A percentile compares a stretch with the other conserved stretches of the same genome.
Evolutionary conservation across 2,888 invertebrate species (phyloP).

Genomic region (Melanotus villosus): DNA sequence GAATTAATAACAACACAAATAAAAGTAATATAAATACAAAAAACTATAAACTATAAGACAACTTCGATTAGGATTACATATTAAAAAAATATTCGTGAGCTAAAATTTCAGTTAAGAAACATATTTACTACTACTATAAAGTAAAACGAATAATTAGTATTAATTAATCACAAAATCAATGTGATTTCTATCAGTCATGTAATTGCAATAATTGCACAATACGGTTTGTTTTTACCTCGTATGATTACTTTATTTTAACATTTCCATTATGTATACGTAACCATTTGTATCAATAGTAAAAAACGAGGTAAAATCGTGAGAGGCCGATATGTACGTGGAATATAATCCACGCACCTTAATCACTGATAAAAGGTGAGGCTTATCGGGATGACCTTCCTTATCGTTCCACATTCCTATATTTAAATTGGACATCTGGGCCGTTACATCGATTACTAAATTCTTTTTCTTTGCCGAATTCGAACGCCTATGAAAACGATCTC

Average conservation of each 20-base stretch:
- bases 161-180: constrained; percentile 28
- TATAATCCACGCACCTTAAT: constrained; percentile 64
- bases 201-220: constrained; percentile 21
- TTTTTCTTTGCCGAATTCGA: constrained; percentile 48
- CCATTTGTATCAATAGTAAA: constrained; percentile 75
- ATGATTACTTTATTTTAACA: constrained; percentile 50
- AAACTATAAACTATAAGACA: constrained; percentile 24
- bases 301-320: constrained; percentile 71
- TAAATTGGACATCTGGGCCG: constrained; percentile 27
- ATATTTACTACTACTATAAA: constrained; percentile 21
- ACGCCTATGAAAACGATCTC: constrained; percentile 45
- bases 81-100: constrained; percentile 19
- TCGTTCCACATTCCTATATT: constrained; percentile 50
- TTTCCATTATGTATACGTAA: constrained; percentile 74
- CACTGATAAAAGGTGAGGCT: constrained; percentile 63
- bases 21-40: constrained; percentile 11
- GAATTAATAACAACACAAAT: constrained; percentile 5
- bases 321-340: constrained; percentile 62
- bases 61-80: constrained; percentile 14
- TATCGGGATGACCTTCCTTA: constrained; percentile 55
- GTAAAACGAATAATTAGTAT: no score
- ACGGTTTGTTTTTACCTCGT: constrained; percentile 6
- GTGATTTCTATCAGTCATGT: not conserved
- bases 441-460: constrained; percentile 25
- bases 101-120: constrained; percentile 36